Percentiles rank a stretch among this genome's conserved stretches.
phyloP scores from a whole-genome alignment of 1,140 invertebrate genomes.

The Aphis craccivora region DNA sequence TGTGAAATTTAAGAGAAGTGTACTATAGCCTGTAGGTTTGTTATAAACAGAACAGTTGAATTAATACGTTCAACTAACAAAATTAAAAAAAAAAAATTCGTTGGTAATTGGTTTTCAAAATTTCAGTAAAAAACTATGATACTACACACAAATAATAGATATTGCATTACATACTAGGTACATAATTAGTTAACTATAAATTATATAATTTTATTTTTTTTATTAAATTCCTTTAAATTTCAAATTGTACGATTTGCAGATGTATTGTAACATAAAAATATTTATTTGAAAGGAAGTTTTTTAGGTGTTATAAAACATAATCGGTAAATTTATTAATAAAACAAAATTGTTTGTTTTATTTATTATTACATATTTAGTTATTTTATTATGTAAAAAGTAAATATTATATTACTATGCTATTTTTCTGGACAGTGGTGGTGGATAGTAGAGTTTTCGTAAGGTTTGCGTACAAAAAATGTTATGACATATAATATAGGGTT shows the following conservation, averaged over 20 bases:
- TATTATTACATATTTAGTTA: neutral
- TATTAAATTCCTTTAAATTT: neutral
- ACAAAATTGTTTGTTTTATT: neutral
- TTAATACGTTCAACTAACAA: neutral
- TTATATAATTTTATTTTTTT: neutral
- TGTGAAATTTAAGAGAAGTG: neutral
- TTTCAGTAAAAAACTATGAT: neutral
- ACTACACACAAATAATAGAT: neutral
- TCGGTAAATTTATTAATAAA: neutral
- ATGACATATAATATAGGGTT: too few relatives aligned
- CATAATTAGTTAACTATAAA: neutral
- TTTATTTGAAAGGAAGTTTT: neutral
- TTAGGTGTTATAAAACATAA: neutral
- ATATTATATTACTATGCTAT: too few relatives aligned
- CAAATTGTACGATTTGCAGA: neutral
- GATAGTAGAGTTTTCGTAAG: too few relatives aligned
- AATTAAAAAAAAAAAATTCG: neutral
- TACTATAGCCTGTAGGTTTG: neutral
- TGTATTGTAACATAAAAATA: neutral
- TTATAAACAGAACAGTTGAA: neutral
- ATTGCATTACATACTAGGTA: too few relatives aligned
- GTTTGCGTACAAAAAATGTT: too few relatives aligned
- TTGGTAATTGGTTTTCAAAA: neutral
- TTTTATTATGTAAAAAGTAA: too few relatives aligned
- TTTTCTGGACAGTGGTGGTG: too few relatives aligned